Evolutionary conservation across 2,888 invertebrate genomes (phyloP).

Genomic region (Lasioglossum calceatum): DNA sequence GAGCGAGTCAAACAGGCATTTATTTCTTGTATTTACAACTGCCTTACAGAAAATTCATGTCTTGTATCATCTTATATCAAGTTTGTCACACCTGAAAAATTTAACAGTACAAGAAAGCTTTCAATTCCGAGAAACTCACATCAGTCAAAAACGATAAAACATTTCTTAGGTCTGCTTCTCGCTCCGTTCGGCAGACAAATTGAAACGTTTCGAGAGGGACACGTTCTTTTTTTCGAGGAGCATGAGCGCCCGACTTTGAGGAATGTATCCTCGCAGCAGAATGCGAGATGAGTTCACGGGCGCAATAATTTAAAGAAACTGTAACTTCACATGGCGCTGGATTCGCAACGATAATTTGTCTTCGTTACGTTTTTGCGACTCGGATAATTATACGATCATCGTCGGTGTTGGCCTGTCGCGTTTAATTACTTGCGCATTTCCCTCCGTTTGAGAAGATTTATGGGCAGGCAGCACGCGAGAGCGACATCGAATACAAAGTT

Average conservation of each 20-base stretch:
- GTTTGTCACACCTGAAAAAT: background rate
- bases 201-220: background rate
- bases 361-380: conserved; percentile 57
- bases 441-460: conserved; percentile 61
- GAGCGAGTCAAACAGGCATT: background rate
- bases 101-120: background rate
- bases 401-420: conserved; percentile 48
- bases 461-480: conserved; percentile 53
- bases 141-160: background rate
- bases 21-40: background rate
- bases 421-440: conserved; percentile 60
- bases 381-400: conserved; percentile 60
- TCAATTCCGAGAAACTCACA: background rate
- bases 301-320: conserved; percentile 10
- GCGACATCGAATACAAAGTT: conserved; percentile 36
- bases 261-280: background rate
- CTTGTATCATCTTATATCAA: background rate
- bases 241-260: background rate
- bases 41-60: background rate
- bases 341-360: conserved; percentile 49
- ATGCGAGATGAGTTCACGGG: background rate
- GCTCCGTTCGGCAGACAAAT: background rate
- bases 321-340: conserved; percentile 20
- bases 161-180: background rate
- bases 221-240: background rate